Conservation (phyloP, 2,888 invertebrate genomes). For the Blastobasis adustella region DNA sequence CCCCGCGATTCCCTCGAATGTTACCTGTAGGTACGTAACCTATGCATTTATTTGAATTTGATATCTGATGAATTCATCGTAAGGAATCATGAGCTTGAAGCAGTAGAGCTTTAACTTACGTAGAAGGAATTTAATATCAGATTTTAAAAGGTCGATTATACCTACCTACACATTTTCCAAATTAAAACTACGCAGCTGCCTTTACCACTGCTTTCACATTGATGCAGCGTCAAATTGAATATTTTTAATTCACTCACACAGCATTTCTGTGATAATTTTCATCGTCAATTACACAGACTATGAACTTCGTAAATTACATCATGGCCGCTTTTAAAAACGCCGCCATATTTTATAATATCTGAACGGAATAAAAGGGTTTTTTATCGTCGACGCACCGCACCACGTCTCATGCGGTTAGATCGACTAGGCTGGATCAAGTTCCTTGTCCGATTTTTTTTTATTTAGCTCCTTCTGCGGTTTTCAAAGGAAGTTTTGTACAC, state of each 20-base stretch:
- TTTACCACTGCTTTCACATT: slow-evolving; percentile 15
- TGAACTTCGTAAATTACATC: neutral
- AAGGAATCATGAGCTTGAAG: no score
- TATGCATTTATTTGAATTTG: no score
- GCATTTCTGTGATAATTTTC: slow-evolving; percentile 4
- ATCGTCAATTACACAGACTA: slow-evolving; percentile 2
- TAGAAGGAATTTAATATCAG: no score
- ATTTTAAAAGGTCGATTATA: no score
- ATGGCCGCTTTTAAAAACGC: neutral
- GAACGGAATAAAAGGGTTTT: slow-evolving; percentile 8
- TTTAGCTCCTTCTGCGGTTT: slow-evolving; percentile 44
- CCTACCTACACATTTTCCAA: neutral
- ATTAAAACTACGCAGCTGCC: neutral
- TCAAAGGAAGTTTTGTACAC: slow-evolving; percentile 53
- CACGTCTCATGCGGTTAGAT: slow-evolving; percentile 44
- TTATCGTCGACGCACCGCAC: slow-evolving; percentile 16
- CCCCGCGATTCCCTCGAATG: no score
- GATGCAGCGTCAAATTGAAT: slow-evolving; percentile 3
- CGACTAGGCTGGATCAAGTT: slow-evolving; percentile 45
- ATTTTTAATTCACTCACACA: neutral
- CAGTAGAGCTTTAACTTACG: no score
- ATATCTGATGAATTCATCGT: no score
- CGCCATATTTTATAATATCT: slow-evolving; percentile 6
- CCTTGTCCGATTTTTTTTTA: slow-evolving; percentile 31
- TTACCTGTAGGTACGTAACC: no score